Conservation (phyloP, 2,113 vertebrate species). For the Nothocercus nigrocapillus region DNA sequence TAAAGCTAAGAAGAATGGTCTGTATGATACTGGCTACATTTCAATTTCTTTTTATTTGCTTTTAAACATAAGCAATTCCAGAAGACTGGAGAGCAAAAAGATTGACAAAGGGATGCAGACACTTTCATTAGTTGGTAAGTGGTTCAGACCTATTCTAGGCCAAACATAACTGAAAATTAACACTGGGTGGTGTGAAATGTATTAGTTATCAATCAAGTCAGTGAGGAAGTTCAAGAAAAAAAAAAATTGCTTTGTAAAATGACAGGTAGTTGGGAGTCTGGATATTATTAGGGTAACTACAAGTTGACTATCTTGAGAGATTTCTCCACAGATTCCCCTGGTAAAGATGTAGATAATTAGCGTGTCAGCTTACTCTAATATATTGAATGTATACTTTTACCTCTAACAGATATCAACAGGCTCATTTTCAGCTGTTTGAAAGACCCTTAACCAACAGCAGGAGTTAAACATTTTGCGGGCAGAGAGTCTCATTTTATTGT, state of each 20-base stretch:
- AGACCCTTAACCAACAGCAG: background rate
- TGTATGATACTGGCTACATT: background rate
- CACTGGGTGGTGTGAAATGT: background rate
- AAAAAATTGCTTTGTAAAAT: background rate
- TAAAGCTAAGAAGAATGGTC: background rate
- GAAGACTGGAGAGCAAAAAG: background rate
- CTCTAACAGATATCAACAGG: background rate
- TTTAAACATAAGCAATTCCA: background rate
- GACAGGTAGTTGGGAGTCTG: background rate
- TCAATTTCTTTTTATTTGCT: background rate
- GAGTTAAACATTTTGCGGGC: background rate
- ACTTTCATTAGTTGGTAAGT: background rate
- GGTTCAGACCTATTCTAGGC: background rate
- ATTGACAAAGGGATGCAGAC: background rate
- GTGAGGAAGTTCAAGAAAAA: background rate
- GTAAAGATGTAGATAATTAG: background rate
- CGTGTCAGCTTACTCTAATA: background rate
- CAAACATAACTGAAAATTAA: background rate
- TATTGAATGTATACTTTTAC: background rate
- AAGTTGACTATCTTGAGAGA: background rate
- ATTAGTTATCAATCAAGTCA: background rate
- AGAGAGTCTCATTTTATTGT: background rate
- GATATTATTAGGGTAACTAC: background rate
- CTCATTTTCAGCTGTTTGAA: background rate
- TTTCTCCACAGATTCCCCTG: background rate